Evolutionary conservation across 2,797 vertebrate genomes (phyloP).

Genomic region (Siniperca scherzeri): DNA sequence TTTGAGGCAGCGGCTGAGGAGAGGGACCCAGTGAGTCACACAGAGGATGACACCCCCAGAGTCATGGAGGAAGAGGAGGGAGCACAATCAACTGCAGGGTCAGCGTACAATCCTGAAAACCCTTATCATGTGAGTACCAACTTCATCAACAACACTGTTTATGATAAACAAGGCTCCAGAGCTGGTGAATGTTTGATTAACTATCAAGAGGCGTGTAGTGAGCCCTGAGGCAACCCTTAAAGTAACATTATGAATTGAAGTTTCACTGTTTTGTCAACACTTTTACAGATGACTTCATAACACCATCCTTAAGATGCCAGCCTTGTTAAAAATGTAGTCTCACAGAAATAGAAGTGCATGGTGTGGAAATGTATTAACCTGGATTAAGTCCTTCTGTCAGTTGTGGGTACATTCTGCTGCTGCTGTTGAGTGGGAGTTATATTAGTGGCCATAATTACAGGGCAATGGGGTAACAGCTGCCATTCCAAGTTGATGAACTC

Average conservation of each 20-base stretch:
- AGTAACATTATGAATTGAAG: constrained; percentile 58
- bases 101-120: constrained; percentile 91
- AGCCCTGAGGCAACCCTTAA: constrained; percentile 64
- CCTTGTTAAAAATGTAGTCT: constrained; percentile 44
- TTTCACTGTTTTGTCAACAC: constrained; percentile 68
- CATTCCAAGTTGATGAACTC: constrained; percentile 66
- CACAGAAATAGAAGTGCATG: constrained; percentile 29
- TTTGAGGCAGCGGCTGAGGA: constrained; percentile 78
- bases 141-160: constrained; percentile 52
- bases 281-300: constrained; percentile 57
- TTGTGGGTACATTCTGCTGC: constrained; percentile 32
- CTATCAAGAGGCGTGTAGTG: constrained; percentile 45
- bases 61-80: constrained; percentile 77
- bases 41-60: constrained; percentile 72
- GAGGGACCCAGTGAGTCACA: constrained; percentile 67
- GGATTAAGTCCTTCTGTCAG: constrained; percentile 33
- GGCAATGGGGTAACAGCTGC: constrained; percentile 64
- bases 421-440: constrained; percentile 47
- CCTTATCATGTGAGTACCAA: constrained; percentile 90
- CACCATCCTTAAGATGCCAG: constrained; percentile 18
- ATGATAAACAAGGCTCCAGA: constrained; percentile 51
- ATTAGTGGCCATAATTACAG: constrained; percentile 65
- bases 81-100: constrained; percentile 64
- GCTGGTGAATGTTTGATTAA: constrained; percentile 59
- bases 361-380: constrained; percentile 45